Percentiles rank a stretch among this genome's conserved stretches.
Conservation (phyloP, 2,797 vertebrate species). For the Chaenodraco wilsoni region DNA sequence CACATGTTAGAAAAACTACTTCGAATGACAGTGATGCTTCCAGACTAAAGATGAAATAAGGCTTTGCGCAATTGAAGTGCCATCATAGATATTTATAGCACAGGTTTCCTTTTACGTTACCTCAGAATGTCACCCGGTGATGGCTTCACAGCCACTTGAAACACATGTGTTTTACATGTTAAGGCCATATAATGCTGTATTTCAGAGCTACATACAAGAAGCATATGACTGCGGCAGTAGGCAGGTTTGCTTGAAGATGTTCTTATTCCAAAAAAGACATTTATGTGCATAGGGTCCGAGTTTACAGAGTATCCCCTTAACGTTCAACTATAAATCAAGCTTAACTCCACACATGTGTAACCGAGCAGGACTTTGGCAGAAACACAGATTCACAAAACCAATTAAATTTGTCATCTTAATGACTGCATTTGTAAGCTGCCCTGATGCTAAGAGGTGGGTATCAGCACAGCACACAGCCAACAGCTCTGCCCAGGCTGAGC, state of each 20-base stretch:
- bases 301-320: background rate
- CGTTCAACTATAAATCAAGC: background rate
- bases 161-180: background rate
- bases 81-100: no score
- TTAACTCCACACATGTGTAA: slow-evolving; percentile 3
- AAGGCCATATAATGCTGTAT: background rate
- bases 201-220: background rate
- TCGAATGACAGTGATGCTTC: background rate
- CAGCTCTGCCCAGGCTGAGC: slow-evolving; percentile 45
- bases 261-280: background rate
- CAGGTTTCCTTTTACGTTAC: background rate
- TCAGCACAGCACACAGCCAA: slow-evolving; percentile 14
- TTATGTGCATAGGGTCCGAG: background rate
- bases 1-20: background rate
- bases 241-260: background rate
- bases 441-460: slow-evolving; percentile 32
- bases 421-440: slow-evolving; percentile 40
- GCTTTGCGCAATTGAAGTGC: background rate
- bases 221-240: background rate
- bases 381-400: background rate
- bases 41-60: background rate
- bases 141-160: background rate
- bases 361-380: slow-evolving; percentile 23
- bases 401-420: slow-evolving; percentile 41
- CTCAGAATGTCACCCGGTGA: background rate